Evolutionary conservation across 1,140 invertebrate species (phyloP).

Genomic region (Trichonephila clavata): DNA sequence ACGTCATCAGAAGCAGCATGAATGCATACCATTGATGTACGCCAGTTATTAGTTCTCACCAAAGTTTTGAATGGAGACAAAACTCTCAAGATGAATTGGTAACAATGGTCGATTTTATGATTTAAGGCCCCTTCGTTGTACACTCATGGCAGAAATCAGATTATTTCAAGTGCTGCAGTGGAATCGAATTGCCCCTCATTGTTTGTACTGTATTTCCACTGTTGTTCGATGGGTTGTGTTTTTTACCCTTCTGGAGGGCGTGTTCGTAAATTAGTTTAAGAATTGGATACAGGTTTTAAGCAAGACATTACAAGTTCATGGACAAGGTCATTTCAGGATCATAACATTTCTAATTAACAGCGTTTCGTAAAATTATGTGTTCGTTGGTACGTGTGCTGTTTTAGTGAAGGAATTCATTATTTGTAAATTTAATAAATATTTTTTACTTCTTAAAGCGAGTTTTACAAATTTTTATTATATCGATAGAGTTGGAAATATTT

Average conservation of each 20-base stretch:
- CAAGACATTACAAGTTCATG: slow-evolving; percentile 19
- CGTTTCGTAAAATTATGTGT: background rate
- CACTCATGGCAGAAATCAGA: background rate
- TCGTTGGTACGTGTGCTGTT: background rate
- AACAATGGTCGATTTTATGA: slow-evolving; percentile 21
- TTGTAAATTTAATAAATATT: no score
- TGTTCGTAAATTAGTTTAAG: background rate
- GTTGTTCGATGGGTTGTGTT: slow-evolving; percentile 33
- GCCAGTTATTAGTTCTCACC: background rate
- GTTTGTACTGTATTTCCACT: background rate
- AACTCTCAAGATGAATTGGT: background rate
- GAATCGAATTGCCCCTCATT: slow-evolving; percentile 29
- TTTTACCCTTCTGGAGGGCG: slow-evolving; percentile 25
- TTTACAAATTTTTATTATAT: no score
- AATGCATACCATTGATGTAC: slow-evolving; percentile 6
- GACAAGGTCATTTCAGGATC: slow-evolving; percentile 25
- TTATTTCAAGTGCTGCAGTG: background rate
- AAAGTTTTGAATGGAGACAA: slow-evolving; percentile 22
- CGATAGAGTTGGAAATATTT: no score
- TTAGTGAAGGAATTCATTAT: no score
- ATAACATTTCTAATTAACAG: background rate
- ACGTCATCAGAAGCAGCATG: background rate
- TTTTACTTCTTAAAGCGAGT: no score
- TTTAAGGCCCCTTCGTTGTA: background rate
- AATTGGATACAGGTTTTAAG: background rate